Evolutionary conservation across 2,888 invertebrate species (phyloP).

Genomic region (Cheilosia soror): DNA sequence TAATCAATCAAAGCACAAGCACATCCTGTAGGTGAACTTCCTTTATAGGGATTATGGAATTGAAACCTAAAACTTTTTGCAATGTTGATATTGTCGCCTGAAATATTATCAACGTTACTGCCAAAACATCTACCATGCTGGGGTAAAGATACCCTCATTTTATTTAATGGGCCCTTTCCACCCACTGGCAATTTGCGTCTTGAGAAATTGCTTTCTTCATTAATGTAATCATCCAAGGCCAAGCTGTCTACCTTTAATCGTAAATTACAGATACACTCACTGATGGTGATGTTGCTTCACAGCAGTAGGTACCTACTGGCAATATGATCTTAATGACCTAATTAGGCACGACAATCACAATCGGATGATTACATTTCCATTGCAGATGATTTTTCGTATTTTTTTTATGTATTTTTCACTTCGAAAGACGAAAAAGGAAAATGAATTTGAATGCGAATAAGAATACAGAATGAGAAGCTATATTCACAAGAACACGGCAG

Average conservation of each 20-base stretch:
- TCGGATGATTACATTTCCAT: slow-evolving; percentile 55
- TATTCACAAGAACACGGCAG: slow-evolving; percentile 2
- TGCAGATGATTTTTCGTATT: slow-evolving; percentile 33
- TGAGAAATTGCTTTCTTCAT: slow-evolving; percentile 32
- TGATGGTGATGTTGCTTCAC: neutral
- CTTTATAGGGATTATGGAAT: too few relatives aligned
- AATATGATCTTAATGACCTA: slow-evolving; percentile 37
- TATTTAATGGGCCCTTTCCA: neutral
- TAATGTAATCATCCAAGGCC: slow-evolving; percentile 11
- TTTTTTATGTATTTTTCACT: slow-evolving; percentile 5
- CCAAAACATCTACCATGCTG: neutral
- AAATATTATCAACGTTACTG: neutral
- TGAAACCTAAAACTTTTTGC: too few relatives aligned
- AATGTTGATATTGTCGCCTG: too few relatives aligned
- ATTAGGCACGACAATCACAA: slow-evolving; percentile 52
- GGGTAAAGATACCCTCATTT: neutral
- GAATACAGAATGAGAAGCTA: slow-evolving; percentile 17
- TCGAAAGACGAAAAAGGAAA: neutral
- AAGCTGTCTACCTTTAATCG: slow-evolving; percentile 22
- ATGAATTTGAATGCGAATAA: slow-evolving; percentile 19
- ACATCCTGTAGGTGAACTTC: too few relatives aligned
- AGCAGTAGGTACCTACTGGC: neutral
- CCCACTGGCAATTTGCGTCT: neutral
- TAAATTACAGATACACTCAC: slow-evolving; percentile 23
- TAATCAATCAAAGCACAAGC: too few relatives aligned